These are phyloP conservation scores for Trypoxylon attenuatum DNA, from an alignment of 2,888 invertebrate species.

Conservation along the genomic window DNA sequence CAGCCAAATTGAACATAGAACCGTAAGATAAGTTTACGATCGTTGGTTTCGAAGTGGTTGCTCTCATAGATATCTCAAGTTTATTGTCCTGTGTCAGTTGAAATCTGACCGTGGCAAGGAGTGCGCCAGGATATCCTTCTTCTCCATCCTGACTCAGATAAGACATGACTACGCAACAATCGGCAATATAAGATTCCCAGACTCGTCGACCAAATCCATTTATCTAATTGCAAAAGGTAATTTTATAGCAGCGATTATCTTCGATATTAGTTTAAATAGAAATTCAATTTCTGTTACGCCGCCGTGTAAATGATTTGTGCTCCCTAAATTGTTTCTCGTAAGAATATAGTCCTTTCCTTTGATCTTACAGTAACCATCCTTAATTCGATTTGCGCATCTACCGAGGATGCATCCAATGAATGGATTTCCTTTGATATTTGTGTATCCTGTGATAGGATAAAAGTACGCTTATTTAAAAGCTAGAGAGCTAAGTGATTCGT, in stretches of 20 bases:
- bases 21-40: constrained; percentile 80
- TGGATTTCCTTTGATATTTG: constrained; percentile 79
- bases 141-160: constrained; percentile 77
- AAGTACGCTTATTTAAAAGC: neutral
- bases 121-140: constrained; percentile 79
- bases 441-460: constrained; percentile 78
- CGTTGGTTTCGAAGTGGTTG: constrained; percentile 77
- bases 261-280: neutral
- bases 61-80: constrained; percentile 76
- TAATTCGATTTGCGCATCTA: constrained; percentile 88
- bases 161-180: constrained; percentile 72
- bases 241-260: neutral
- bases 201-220: constrained; percentile 67
- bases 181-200: constrained; percentile 75
- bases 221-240: constrained; percentile 32
- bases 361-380: constrained; percentile 82
- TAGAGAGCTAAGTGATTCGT: neutral
- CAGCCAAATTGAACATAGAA: constrained; percentile 79
- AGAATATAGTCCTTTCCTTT: constrained; percentile 82
- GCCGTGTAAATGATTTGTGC: constrained; percentile 83
- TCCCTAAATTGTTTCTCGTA: constrained; percentile 82
- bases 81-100: constrained; percentile 75
- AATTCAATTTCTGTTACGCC: constrained; percentile 77
- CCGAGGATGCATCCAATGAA: constrained; percentile 93
- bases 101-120: constrained; percentile 76